Evolutionary conservation across 2,113 vertebrate species (phyloP).

Genomic region (Notarius quadriscutis): DNA sequence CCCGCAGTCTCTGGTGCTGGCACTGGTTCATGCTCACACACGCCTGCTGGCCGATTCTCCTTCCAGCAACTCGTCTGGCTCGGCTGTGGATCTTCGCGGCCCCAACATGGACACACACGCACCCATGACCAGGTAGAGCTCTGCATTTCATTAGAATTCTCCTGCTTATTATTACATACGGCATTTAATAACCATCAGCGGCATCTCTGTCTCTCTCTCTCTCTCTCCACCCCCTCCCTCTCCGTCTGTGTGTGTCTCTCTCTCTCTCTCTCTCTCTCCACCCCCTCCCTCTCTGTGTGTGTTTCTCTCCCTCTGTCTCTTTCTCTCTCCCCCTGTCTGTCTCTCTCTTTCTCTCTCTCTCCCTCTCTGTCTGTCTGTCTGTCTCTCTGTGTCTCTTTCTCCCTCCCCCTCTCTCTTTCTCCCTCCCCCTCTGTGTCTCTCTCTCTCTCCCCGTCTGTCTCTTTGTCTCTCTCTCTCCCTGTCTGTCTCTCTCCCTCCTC

Average conservation of each 20-base stretch:
- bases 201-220: neutral
- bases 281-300: neutral
- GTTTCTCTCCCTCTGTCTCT: too few species aligned
- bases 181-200: neutral
- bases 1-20: slow-evolving; percentile 88
- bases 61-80: slow-evolving; percentile 74
- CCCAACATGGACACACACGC: slow-evolving; percentile 85
- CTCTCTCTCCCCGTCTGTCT: slow-evolving; percentile 37
- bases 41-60: slow-evolving; percentile 89
- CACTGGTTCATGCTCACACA: slow-evolving; percentile 93
- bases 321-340: neutral
- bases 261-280: neutral
- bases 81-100: slow-evolving; percentile 66
- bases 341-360: neutral
- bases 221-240: too few species aligned
- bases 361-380: too few species aligned
- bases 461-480: too few species aligned
- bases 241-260: too few species aligned
- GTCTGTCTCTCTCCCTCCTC: neutral
- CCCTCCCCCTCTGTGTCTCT: neutral
- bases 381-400: neutral
- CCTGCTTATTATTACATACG: neutral
- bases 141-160: neutral
- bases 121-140: slow-evolving; percentile 79
- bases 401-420: too few species aligned